Percentiles rank a stretch among this genome's conserved stretches.
Evolutionary conservation across 1,140 invertebrate species (phyloP).

Genomic region (Ladona fulva): DNA sequence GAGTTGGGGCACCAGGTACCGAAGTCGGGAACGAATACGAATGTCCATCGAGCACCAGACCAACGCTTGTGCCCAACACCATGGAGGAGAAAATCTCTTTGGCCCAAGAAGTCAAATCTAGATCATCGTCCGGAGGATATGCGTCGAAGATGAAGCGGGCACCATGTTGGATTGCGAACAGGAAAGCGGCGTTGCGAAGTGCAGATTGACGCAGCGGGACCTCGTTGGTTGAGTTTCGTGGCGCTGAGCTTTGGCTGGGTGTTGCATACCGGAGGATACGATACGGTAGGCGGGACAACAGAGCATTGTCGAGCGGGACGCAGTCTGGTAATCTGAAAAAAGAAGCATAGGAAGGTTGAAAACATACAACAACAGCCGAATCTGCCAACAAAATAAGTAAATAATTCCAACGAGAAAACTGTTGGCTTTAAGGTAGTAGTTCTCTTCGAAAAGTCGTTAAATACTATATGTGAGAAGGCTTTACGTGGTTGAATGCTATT

Average conservation of each 20-base stretch:
- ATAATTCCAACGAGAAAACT: too few relatives aligned
- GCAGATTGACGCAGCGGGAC: background rate
- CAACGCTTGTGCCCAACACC: conserved; percentile 20
- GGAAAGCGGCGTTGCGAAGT: conserved; percentile 21
- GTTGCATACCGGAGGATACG: background rate
- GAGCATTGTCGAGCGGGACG: background rate
- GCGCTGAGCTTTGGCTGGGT: background rate
- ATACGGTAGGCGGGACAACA: background rate
- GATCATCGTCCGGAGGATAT: background rate
- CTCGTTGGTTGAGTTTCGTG: background rate
- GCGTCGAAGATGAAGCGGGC: conserved; percentile 25
- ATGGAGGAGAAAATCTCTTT: conserved; percentile 10
- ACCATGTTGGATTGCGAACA: conserved; percentile 26
- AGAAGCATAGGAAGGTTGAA: background rate
- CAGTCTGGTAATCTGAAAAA: background rate
- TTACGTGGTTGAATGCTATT: too few relatives aligned
- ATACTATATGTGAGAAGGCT: too few relatives aligned
- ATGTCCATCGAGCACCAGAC: conserved; percentile 22
- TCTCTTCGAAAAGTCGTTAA: too few relatives aligned
- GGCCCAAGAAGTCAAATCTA: background rate
- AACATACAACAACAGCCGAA: too few relatives aligned
- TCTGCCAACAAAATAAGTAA: too few relatives aligned
- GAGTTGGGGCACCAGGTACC: background rate
- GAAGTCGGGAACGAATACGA: background rate
- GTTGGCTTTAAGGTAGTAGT: too few relatives aligned